phyloP scores from a whole-genome alignment of 1,140 invertebrate genomes.

The Armadillidium nasatum region DNA sequence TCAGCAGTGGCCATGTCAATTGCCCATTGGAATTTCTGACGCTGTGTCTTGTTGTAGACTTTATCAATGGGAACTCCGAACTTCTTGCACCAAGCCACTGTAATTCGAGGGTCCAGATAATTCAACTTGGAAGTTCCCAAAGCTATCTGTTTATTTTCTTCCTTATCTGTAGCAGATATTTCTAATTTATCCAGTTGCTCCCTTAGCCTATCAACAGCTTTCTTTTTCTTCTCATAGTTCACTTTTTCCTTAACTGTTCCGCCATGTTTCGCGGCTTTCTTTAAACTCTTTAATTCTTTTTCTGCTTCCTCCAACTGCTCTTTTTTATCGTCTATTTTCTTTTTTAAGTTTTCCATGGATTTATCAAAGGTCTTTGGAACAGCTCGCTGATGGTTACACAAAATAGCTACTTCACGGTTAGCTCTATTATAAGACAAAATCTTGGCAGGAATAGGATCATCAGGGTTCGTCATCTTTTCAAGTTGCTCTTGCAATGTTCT shows the following conservation, averaged over 20 bases:
- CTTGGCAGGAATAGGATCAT: constrained; percentile 59
- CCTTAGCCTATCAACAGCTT: constrained; percentile 73
- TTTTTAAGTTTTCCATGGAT: constrained; percentile 96
- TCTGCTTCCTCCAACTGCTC: constrained; percentile 79
- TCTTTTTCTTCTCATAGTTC: constrained; percentile 81
- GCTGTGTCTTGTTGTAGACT: constrained; percentile 98
- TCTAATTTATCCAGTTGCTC: constrained; percentile 93
- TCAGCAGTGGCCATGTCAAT: constrained; percentile 98
- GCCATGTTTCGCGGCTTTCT: constrained; percentile 68
- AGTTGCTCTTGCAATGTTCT: constrained; percentile 95
- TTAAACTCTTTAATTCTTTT: constrained; percentile 67
- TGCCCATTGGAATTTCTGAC: constrained; percentile 99
- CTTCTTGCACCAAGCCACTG: constrained; percentile 98
- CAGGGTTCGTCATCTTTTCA: constrained; percentile 76
- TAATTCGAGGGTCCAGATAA: constrained; percentile 98
- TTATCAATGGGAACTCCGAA: constrained; percentile 93
- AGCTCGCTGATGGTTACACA: constrained; percentile 99
- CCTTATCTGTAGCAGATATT: constrained; percentile 92
- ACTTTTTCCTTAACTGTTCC: constrained; percentile 62
- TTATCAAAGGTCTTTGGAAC: constrained; percentile 93
- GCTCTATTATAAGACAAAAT: constrained; percentile 95
- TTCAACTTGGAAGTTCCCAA: constrained; percentile 98
- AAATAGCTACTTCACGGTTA: constrained; percentile 93
- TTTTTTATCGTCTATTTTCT: constrained; percentile 89
- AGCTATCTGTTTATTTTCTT: constrained; percentile 99